A percentile compares a stretch with the other conserved stretches of the same genome.
Conservation (phyloP, 2,797 vertebrate genomes). For the Xenentodon cancila region DNA sequence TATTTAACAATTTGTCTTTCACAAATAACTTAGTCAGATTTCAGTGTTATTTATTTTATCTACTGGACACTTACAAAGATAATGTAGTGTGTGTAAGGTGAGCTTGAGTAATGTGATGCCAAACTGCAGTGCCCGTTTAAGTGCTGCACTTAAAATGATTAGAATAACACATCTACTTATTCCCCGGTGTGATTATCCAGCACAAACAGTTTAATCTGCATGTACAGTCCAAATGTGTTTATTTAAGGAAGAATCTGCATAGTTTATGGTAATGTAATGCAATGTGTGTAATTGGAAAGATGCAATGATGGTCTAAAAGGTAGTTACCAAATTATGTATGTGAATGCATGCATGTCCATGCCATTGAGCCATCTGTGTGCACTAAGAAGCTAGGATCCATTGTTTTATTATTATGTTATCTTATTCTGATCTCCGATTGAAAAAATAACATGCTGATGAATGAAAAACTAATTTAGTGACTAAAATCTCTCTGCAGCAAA, state of each 20-base stretch:
- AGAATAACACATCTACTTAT: slow-evolving; percentile 59
- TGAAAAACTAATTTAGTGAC: slow-evolving; percentile 16
- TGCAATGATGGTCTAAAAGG: slow-evolving; percentile 15
- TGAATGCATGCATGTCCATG: background rate
- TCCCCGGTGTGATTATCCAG: slow-evolving; percentile 50
- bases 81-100: slow-evolving; percentile 13
- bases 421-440: slow-evolving; percentile 20
- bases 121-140: slow-evolving; percentile 50
- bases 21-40: slow-evolving; percentile 20
- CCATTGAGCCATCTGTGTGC: too few relatives aligned
- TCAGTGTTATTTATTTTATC: slow-evolving; percentile 37
- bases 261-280: slow-evolving; percentile 43
- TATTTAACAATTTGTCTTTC: too few relatives aligned
- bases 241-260: slow-evolving; percentile 51
- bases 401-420: background rate
- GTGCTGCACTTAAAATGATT: slow-evolving; percentile 63
- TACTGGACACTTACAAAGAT: slow-evolving; percentile 37
- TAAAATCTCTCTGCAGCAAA: slow-evolving; percentile 15
- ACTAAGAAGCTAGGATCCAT: background rate
- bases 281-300: slow-evolving; percentile 25
- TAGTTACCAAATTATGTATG: slow-evolving; percentile 5
- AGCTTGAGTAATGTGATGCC: slow-evolving; percentile 55
- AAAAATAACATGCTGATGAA: slow-evolving; percentile 27
- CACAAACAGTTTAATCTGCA: slow-evolving; percentile 59
- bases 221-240: slow-evolving; percentile 37